A percentile compares a stretch with the other conserved stretches of the same genome.
phyloP scores from a whole-genome alignment of 2,888 invertebrate species.

The Leistus spinibarbis region DNA sequence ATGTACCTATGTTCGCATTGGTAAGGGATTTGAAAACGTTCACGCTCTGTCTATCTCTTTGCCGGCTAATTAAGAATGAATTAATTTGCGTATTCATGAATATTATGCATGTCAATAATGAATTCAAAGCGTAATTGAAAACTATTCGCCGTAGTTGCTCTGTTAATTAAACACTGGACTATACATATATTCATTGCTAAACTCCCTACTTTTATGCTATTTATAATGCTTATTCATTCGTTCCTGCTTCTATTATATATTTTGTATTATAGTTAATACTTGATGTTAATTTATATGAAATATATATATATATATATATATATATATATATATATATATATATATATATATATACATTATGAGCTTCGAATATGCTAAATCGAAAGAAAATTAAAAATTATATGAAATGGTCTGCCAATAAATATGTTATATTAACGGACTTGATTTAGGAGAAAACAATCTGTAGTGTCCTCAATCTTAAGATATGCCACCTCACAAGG shows the following conservation, averaged over 20 bases:
- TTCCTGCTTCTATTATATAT: too few relatives aligned
- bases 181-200: neutral
- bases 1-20: neutral
- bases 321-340: neutral
- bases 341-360: neutral
- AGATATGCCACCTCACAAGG: neutral
- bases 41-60: neutral
- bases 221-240: too few relatives aligned
- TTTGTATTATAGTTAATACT: neutral
- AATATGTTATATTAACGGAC: too few relatives aligned
- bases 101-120: slow-evolving; percentile 4
- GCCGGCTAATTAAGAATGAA: slow-evolving; percentile 20
- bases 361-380: too few relatives aligned
- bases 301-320: neutral
- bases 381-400: too few relatives aligned
- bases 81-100: slow-evolving; percentile 14
- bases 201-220: neutral
- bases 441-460: too few relatives aligned
- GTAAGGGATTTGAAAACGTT: slow-evolving; percentile 3
- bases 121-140: neutral
- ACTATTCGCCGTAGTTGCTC: neutral
- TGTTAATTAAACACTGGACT: neutral
- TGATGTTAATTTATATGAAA: neutral
- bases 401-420: too few relatives aligned
- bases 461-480: too few relatives aligned